Percentiles rank a stretch among this genome's conserved stretches.
Conservation (phyloP, 2,888 invertebrate genomes). For the Tryphoninae sp. region DNA sequence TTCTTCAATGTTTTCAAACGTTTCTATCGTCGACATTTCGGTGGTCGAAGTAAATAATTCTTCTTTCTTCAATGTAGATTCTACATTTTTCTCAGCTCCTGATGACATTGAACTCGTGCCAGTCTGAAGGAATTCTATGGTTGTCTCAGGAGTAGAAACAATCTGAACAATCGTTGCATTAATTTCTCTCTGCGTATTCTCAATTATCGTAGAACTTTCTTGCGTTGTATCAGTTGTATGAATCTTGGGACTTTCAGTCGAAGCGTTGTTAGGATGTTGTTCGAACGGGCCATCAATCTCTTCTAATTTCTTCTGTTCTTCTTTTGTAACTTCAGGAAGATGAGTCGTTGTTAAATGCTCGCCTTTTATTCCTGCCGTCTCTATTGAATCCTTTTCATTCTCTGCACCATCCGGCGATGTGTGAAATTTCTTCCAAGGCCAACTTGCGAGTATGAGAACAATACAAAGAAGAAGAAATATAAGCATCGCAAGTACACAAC, state of each 20-base stretch:
- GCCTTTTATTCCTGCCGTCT: conserved; percentile 26
- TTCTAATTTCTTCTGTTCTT: background rate
- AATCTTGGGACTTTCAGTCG: background rate
- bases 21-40: background rate
- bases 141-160: conserved; percentile 5
- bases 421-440: conserved; percentile 62
- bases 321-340: background rate
- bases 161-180: conserved; percentile 13
- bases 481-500: conserved; percentile 68
- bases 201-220: background rate
- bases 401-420: background rate
- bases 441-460: conserved; percentile 64
- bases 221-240: background rate
- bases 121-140: background rate
- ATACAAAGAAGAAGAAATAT: conserved; percentile 70
- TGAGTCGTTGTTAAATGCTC: conserved; percentile 6
- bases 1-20: background rate
- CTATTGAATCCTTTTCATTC: background rate
- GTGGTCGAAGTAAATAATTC: background rate
- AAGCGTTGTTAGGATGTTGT: background rate
- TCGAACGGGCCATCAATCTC: background rate
- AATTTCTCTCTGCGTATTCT: background rate
- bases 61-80: background rate
- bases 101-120: background rate
- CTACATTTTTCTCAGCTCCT: background rate